Evolutionary conservation across 2,888 invertebrate species (phyloP).

Genomic region (Dichetophora obliterata): DNA sequence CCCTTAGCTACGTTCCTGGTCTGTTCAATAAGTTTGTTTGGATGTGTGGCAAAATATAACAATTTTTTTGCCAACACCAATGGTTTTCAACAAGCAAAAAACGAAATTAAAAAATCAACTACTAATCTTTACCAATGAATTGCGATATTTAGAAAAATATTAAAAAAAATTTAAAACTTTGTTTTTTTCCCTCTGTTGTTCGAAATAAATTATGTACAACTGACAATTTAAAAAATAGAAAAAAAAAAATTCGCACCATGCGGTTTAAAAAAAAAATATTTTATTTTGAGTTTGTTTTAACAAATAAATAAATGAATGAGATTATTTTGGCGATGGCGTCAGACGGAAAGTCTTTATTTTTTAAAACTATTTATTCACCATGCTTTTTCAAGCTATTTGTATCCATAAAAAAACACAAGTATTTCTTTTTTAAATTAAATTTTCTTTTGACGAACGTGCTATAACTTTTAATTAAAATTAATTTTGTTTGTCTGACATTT

Average conservation of each 20-base stretch:
- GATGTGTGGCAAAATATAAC: too few species aligned
- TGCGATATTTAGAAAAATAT: background rate
- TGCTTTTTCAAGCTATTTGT: constrained; percentile 16
- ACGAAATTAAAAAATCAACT: too few species aligned
- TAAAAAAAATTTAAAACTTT: background rate
- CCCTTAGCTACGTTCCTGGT: too few species aligned
- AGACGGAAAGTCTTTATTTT: background rate
- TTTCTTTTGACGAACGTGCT: too few species aligned
- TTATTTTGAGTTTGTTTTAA: background rate
- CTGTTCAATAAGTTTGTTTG: too few species aligned
- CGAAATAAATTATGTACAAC: background rate
- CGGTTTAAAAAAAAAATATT: background rate
- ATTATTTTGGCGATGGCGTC: constrained; percentile 18
- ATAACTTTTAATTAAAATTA: constrained; percentile 15
- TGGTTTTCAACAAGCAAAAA: too few species aligned
- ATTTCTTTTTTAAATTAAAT: background rate
- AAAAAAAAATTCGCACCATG: background rate
- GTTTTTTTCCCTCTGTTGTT: too few species aligned
- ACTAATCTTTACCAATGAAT: too few species aligned
- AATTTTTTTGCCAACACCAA: too few species aligned
- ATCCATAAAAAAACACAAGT: background rate
- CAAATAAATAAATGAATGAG: background rate
- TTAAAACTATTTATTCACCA: background rate
- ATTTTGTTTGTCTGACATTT: constrained; percentile 1
- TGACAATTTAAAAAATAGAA: background rate